phyloP scores from a whole-genome alignment of 1,140 invertebrate species.

The Teleopsis dalmanni region DNA sequence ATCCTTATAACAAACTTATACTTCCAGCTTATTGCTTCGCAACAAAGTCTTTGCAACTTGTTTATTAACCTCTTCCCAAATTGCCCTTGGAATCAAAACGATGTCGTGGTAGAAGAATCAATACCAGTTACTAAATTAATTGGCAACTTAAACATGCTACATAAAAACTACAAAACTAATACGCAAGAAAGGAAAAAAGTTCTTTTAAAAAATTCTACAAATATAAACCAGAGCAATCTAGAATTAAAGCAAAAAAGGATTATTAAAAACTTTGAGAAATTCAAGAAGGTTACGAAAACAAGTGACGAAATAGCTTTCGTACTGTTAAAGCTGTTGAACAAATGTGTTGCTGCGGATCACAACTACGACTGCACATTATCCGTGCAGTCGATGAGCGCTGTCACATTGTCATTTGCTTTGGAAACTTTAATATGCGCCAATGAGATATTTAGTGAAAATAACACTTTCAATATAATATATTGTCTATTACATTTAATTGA shows the following conservation, averaged over 20 bases:
- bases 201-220: not conserved
- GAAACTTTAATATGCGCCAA: slow-evolving; percentile 21
- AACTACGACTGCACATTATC: too few relatives aligned
- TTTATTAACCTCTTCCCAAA: slow-evolving; percentile 41
- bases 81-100: slow-evolving; percentile 28
- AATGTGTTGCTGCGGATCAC: slow-evolving; percentile 31
- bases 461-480: slow-evolving; percentile 32
- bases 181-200: not conserved
- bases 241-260: slow-evolving; percentile 5
- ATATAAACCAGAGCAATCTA: not conserved
- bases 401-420: slow-evolving; percentile 33
- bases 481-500: slow-evolving; percentile 30
- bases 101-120: slow-evolving; percentile 12
- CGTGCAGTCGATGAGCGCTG: slow-evolving; percentile 24
- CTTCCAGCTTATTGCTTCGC: slow-evolving; percentile 34
- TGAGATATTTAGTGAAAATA: slow-evolving; percentile 13
- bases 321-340: slow-evolving; percentile 27
- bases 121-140: slow-evolving; percentile 1
- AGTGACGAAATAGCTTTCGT: slow-evolving; percentile 35
- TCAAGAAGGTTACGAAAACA: slow-evolving; percentile 17
- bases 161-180: slow-evolving; percentile 10
- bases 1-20: not conserved
- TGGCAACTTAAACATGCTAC: slow-evolving; percentile 16
- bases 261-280: slow-evolving; percentile 24
- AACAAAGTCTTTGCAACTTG: slow-evolving; percentile 35